Base-by-base conservation (phyloP, 2,888 invertebrate genomes). In the Platycheirus albimanus region DNA sequence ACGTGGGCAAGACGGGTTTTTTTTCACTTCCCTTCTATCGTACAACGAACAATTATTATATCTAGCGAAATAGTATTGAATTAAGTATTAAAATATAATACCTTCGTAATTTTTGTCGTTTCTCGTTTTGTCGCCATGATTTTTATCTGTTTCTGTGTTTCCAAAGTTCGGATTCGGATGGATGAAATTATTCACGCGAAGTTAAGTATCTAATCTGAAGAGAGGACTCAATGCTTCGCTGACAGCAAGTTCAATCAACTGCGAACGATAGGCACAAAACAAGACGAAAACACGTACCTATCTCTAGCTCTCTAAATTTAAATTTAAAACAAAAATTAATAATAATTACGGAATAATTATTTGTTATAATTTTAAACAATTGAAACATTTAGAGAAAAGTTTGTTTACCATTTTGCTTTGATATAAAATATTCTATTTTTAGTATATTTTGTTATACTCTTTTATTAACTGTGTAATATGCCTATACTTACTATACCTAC, bases 1-100 rank as follows among this genome's bases (percentile, higher is more conserved):
- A 33, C 7, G 36, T 17, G 52, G 36, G 80, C 63, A 71, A 79
- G 63, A 84, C 80, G 86, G 86, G 79, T 85, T 83, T 85, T 85
- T 81, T 84, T 85, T n/a, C n/a, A n/a, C n/a, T n/a, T n/a, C n/a
- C n/a, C n/a, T n/a, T n/a, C n/a, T n/a, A n/a, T n/a, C n/a, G n/a
- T n/a, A n/a, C n/a, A n/a, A n/a, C n/a, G n/a, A n/a, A n/a, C n/a
- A 51, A n/a, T 15, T n/a, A 5, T 52, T 11, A 17, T 30, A n/a
- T 63, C n/a, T 47, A 47, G 15, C 24, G 33, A 47, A 47, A 11
- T 15, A 38, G 64, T 64, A 49, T 20, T 52, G 20, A 20, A 19
- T 33, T 51, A 43, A 58, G 80, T 81, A 75, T 30, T 13, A 19
- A 36, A 74, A 58, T 8, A 63, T 30, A 80, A 17, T 69, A 81